Percentiles rank a stretch among this genome's conserved stretches.
These are phyloP conservation scores for Thalassarche chlororhynchos DNA, from an alignment of 2,113 vertebrate genomes.

Conservation along the genomic window DNA sequence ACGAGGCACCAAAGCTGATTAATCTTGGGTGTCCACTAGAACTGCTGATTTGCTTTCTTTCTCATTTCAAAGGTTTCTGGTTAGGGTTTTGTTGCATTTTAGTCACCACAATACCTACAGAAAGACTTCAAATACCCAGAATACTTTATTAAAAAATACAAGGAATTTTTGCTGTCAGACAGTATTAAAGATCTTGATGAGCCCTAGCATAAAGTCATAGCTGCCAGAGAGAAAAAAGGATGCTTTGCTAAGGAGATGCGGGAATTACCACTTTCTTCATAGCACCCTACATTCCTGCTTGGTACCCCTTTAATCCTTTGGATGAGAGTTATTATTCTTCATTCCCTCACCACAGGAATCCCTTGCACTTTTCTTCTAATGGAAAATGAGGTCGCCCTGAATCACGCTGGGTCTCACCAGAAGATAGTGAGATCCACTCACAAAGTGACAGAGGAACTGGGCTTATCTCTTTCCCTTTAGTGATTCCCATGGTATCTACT, in stretches of 20 bases:
- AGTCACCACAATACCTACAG: not conserved
- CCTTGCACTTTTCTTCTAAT: not conserved
- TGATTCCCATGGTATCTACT: not conserved
- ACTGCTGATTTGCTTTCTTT: not conserved
- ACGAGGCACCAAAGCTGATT: fast-evolving
- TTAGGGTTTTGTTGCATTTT: not conserved
- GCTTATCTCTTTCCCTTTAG: not conserved
- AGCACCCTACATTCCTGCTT: not conserved
- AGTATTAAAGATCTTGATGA: not conserved
- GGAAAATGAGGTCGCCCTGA: not conserved
- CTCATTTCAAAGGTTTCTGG: not conserved
- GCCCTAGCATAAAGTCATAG: not conserved
- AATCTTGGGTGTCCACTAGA: not conserved
- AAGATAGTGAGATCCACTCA: not conserved
- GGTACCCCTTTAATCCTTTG: not conserved
- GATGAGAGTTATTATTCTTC: not conserved
- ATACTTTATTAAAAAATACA: not conserved
- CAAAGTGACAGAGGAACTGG: not conserved
- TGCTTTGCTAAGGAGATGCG: not conserved
- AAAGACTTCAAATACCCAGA: not conserved
- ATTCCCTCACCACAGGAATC: not conserved
- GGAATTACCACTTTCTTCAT: not conserved
- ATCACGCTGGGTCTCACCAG: not conserved
- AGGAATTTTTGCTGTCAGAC: not conserved
- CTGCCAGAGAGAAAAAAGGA: not conserved